Evolutionary conservation across 2,113 vertebrate species (phyloP).

Genomic region (Ceuthmochares aereus): DNA sequence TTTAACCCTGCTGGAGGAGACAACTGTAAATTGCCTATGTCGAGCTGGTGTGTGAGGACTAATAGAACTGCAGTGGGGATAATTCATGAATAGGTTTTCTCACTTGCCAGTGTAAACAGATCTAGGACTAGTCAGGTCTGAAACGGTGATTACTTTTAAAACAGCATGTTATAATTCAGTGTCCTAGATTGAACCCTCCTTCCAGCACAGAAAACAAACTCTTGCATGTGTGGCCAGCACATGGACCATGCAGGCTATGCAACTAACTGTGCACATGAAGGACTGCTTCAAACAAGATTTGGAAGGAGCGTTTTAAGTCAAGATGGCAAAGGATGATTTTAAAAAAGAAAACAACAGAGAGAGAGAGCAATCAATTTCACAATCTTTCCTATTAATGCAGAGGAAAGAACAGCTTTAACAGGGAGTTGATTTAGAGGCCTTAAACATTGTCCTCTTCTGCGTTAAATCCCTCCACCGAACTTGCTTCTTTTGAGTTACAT

Average conservation of each 20-base stretch:
- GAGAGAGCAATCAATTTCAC: neutral
- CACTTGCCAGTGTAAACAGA: slow-evolving; percentile 9
- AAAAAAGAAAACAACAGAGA: neutral
- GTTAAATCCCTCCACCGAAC: neutral
- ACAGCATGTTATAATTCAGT: neutral
- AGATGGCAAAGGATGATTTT: neutral
- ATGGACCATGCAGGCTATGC: neutral
- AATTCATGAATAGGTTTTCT: slow-evolving; percentile 41
- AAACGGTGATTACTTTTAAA: slow-evolving; percentile 43
- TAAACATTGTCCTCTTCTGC: neutral
- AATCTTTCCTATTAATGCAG: slow-evolving; percentile 12
- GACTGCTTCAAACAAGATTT: neutral
- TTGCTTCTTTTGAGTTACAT: slow-evolving; percentile 12
- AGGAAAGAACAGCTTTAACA: slow-evolving; percentile 33
- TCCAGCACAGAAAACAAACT: neutral
- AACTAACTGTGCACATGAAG: neutral
- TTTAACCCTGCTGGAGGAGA: slow-evolving; percentile 34
- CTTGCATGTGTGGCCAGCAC: neutral
- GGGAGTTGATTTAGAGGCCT: slow-evolving; percentile 15
- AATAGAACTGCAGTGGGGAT: slow-evolving; percentile 34
- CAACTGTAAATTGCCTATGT: neutral
- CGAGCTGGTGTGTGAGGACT: neutral
- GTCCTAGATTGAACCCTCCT: slow-evolving; percentile 31
- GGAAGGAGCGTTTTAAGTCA: neutral
- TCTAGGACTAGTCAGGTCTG: slow-evolving; percentile 14